Base-by-base conservation (phyloP, 2,888 invertebrate genomes). In the Oxystoma pomonae region DNA sequence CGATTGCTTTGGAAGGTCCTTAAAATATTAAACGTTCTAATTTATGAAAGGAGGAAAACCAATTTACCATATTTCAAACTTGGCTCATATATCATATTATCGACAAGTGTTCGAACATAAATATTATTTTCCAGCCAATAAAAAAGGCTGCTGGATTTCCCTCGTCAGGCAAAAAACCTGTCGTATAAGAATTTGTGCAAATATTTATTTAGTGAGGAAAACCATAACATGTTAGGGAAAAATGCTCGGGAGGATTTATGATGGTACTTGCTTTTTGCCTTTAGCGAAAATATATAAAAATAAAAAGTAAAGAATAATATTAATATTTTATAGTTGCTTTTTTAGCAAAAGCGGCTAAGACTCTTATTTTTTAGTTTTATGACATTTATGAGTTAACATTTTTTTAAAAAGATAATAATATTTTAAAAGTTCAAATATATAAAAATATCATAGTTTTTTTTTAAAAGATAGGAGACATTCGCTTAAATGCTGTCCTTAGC, bases 171-270 rank as follows among this genome's bases (percentile, higher is more conserved):
- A 35, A 12, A 12, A 35, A 35, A 35, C 35, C 35, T 35, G 35
- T 35, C 35, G 12, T 35, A 60, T 70, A 69, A 70, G 69, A 71
- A 67, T 71, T 73, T 73, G 71, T 63, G 67, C 68, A 74, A 74
- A 74, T 74, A 74, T 74, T 73, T 74, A 70, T 68, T 65, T 60
- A 71, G 70, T 70, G 70, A 72, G 71, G 69, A 62, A 70, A 68
- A 68, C 70, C 70, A 70, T 69, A 68, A 69, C 70, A 71, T 71
- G 35, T 12, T 35, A 35, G 35, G 35, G 35, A 35, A 35, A 35
- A 72, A 74, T 72, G 72, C 71, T 67, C 70, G 67, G 69, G 67
- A 65, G 67, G 67, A 62, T 61, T 61, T 35, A 35, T 35, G 35
- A 35, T 35, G 35, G 35, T 35, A 35, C 35, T 35, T 35, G 35